These are phyloP conservation scores for Xestoiulus laeticollis DNA, from an alignment of 2,888 invertebrate species.

Conservation along the genomic window DNA sequence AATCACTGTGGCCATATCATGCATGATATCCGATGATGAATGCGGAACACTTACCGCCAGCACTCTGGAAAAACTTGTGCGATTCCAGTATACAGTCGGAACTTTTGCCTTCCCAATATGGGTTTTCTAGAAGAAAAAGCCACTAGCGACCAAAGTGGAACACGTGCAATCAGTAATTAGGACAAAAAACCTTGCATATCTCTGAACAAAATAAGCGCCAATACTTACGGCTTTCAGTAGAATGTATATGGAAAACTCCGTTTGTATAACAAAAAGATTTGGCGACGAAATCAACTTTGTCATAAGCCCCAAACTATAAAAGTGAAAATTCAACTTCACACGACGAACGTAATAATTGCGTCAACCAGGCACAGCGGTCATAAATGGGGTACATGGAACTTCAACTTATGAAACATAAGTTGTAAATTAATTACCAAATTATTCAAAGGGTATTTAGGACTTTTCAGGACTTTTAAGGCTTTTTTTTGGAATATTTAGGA, in stretches of 20 bases:
- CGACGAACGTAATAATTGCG: too few species aligned
- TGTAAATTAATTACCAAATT: too few species aligned
- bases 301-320: conserved; percentile 72
- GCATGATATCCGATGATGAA: too few species aligned
- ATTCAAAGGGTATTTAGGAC: too few species aligned
- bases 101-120: conserved; percentile 64
- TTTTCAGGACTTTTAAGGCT: too few species aligned
- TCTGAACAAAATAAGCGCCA: neutral
- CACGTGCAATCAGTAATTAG: neutral
- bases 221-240: conserved; percentile 70
- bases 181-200: neutral
- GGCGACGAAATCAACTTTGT: conserved; percentile 71
- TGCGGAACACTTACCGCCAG: conserved; percentile 64
- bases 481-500: too few species aligned
- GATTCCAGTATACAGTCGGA: conserved; percentile 61
- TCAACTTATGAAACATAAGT: neutral
- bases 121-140: conserved; percentile 71
- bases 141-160: conserved; percentile 64
- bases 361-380: too few species aligned
- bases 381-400: too few species aligned
- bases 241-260: conserved; percentile 79
- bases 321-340: neutral
- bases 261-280: conserved; percentile 78
- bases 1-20: too few species aligned
- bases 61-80: conserved; percentile 65